Evolutionary conservation across 1,140 invertebrate genomes (phyloP).

Genomic region (Lepidurus packardi): DNA sequence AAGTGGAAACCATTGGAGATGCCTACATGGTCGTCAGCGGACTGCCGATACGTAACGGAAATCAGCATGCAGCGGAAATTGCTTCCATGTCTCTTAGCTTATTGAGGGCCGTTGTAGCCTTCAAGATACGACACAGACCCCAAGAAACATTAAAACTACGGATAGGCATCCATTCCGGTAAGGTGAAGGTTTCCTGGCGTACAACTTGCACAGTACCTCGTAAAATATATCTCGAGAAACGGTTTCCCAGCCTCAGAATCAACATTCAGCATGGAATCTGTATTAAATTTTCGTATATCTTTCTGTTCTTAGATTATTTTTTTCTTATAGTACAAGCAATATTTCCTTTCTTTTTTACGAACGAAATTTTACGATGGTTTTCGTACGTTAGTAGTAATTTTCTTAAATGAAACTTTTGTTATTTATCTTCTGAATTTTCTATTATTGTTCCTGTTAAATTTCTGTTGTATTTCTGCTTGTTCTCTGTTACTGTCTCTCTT

Average conservation of each 20-base stretch:
- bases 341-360: too few species aligned
- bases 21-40: constrained; percentile 61
- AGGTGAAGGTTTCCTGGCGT: neutral
- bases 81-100: constrained; percentile 86
- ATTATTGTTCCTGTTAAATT: too few species aligned
- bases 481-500: neutral
- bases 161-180: constrained; percentile 87
- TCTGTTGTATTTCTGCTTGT: neutral
- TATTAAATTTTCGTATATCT: too few species aligned
- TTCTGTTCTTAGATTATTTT: too few species aligned
- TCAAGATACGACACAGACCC: constrained; percentile 79
- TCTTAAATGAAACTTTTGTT: too few species aligned
- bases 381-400: too few species aligned
- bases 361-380: too few species aligned
- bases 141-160: constrained; percentile 74
- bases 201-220: neutral
- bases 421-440: too few species aligned
- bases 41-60: constrained; percentile 74
- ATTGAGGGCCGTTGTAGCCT: constrained; percentile 67
- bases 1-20: constrained; percentile 60
- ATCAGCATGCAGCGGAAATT: constrained; percentile 83
- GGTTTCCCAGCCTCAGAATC: neutral
- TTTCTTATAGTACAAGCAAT: too few species aligned
- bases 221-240: neutral
- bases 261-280: too few species aligned